Conservation (phyloP, 1,140 invertebrate genomes). For the Lordiphosa clarofinis region DNA sequence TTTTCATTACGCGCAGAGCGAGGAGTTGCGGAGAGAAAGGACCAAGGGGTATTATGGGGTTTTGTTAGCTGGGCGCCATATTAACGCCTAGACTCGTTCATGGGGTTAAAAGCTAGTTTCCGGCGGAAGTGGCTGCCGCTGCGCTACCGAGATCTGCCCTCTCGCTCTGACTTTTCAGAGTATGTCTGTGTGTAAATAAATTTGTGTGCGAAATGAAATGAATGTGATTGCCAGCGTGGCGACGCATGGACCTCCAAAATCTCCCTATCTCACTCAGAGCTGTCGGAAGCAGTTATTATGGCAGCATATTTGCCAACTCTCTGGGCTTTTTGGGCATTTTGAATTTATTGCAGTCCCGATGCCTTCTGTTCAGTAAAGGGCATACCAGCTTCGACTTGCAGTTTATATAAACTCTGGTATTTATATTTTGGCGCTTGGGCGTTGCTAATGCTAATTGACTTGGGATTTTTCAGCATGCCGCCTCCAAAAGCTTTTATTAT, state of each 20-base stretch:
- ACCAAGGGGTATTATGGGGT: slow-evolving; percentile 17
- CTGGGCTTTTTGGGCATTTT: slow-evolving; percentile 15
- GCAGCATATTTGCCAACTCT: slow-evolving; percentile 64
- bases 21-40: slow-evolving; percentile 6
- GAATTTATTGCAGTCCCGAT: not conserved
- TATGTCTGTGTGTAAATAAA: slow-evolving; percentile 64
- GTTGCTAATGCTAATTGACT: slow-evolving; percentile 61
- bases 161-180: slow-evolving; percentile 6
- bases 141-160: slow-evolving; percentile 33
- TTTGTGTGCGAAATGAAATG: slow-evolving; percentile 74
- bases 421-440: slow-evolving; percentile 3
- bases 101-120: slow-evolving; percentile 78
- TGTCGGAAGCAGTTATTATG: slow-evolving; percentile 69
- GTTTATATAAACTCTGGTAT: not conserved
- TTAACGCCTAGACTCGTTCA: slow-evolving; percentile 76
- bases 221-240: slow-evolving; percentile 66
- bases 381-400: not conserved
- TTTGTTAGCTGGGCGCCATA: slow-evolving; percentile 50
- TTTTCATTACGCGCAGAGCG: slow-evolving; percentile 67
- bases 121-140: slow-evolving; percentile 72
- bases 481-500: slow-evolving; percentile 25
- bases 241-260: slow-evolving; percentile 28
- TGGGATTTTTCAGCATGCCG: slow-evolving; percentile 43
- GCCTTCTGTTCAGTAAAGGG: slow-evolving; percentile 6
- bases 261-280: slow-evolving; percentile 18